A percentile compares a stretch with the other conserved stretches of the same genome.
Evolutionary conservation across 2,113 vertebrate genomes (phyloP).

Genomic region (Synchiropus splendidus): DNA sequence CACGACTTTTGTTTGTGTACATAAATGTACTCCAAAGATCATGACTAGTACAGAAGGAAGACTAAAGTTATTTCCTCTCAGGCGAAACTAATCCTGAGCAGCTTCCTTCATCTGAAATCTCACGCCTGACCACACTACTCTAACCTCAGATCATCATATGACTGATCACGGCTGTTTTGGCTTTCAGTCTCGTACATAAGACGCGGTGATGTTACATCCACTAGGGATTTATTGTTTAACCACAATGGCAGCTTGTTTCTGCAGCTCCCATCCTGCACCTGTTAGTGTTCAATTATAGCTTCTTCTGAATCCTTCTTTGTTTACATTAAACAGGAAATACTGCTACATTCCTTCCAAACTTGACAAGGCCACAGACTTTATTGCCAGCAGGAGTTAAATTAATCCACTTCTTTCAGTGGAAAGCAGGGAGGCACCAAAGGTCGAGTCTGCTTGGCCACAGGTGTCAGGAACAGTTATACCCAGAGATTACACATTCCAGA

Average conservation of each 20-base stretch:
- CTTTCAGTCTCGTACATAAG: background rate
- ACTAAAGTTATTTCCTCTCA: conserved; percentile 2
- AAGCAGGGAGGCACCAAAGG: conserved; percentile 19
- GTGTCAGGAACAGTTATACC: background rate
- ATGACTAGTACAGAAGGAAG: background rate
- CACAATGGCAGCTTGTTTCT: too few species aligned
- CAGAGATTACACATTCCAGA: too few species aligned
- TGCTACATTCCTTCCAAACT: too few species aligned
- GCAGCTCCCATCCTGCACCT: too few species aligned
- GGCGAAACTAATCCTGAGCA: conserved; percentile 6
- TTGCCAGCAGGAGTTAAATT: conserved; percentile 19
- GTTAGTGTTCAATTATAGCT: too few species aligned
- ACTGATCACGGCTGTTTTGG: conserved; percentile 12
- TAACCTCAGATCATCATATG: conserved; percentile 41
- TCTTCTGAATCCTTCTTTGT: conserved; percentile 8
- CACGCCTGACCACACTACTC: conserved; percentile 3
- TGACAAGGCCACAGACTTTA: conserved; percentile 16
- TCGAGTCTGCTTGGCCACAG: background rate
- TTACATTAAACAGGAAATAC: conserved; percentile 20
- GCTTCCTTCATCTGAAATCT: conserved; percentile 13
- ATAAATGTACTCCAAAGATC: too few species aligned
- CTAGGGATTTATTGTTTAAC: too few species aligned
- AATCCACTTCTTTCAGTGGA: conserved; percentile 20
- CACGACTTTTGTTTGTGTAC: too few species aligned
- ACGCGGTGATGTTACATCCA: too few species aligned